Conservation (phyloP, 2,797 vertebrate species). For the Eulemur albifrons region DNA sequence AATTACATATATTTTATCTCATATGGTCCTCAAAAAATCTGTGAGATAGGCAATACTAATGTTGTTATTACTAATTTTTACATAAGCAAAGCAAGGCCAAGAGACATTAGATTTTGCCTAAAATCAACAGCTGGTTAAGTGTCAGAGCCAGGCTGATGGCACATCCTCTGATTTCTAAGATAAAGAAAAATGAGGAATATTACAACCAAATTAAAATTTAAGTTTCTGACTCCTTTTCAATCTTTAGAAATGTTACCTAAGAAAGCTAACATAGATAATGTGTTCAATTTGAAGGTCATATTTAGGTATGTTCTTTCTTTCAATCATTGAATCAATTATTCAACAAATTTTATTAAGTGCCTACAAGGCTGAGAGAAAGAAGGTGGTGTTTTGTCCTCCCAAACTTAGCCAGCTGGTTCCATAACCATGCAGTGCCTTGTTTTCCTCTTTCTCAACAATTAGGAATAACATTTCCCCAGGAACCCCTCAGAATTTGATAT, state of each 20-base stretch:
- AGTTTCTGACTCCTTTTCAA: background rate
- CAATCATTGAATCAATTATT: background rate
- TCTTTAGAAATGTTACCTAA: background rate
- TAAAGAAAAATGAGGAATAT: background rate
- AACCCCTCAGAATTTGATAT: background rate
- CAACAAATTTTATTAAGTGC: background rate
- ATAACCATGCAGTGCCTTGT: background rate
- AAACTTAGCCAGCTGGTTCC: background rate
- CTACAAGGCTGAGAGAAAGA: background rate
- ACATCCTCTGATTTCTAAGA: background rate
- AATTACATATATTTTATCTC: background rate
- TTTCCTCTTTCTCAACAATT: background rate
- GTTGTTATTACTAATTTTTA: background rate
- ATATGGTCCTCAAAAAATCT: background rate
- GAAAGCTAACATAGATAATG: background rate
- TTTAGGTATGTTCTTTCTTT: background rate
- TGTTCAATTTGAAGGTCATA: background rate
- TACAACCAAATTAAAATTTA: background rate
- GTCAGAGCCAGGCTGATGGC: background rate
- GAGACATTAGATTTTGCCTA: background rate
- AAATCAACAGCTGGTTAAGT: background rate
- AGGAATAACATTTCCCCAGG: background rate
- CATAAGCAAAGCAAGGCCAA: background rate
- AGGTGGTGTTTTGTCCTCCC: rapidly evolving
- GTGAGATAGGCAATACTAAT: background rate